Percentiles rank a stretch among this genome's conserved stretches.
These are phyloP conservation scores for Amblyjoppa proteus DNA, from an alignment of 2,888 invertebrate genomes.

Conservation along the genomic window DNA sequence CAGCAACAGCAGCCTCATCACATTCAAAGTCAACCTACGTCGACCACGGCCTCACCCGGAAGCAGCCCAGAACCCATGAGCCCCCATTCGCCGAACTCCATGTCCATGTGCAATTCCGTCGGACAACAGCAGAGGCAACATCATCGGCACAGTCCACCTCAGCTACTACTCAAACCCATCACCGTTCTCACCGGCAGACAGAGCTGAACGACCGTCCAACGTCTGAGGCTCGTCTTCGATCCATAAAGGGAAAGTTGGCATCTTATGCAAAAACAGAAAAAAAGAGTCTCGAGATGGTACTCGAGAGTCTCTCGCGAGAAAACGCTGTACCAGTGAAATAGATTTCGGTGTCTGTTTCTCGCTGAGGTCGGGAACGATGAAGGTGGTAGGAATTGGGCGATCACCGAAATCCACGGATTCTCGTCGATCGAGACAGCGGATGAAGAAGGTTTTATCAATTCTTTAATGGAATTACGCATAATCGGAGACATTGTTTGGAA, in stretches of 20 bases:
- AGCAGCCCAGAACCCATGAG: conserved; percentile 86
- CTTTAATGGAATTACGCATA: not conserved
- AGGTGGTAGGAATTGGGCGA: not conserved
- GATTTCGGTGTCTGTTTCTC: conserved; percentile 21
- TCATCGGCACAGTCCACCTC: conserved; percentile 82
- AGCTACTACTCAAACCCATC: conserved; percentile 82
- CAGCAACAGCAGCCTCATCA: conserved; percentile 68
- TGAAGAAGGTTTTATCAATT: not conserved
- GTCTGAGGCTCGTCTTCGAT: conserved; percentile 17
- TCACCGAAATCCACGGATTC: not conserved
- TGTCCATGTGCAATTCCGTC: conserved; percentile 85
- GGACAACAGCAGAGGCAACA: conserved; percentile 81
- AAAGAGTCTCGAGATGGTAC: conserved; percentile 58
- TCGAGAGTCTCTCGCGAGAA: conserved; percentile 43
- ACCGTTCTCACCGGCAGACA: conserved; percentile 82
- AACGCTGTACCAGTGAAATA: conserved; percentile 47
- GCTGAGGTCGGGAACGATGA: not conserved
- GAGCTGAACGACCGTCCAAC: conserved; percentile 76
- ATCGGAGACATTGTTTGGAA: not conserved
- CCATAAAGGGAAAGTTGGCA: conserved; percentile 4
- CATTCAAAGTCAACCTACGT: conserved; percentile 76
- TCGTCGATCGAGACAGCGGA: conserved; percentile 3
- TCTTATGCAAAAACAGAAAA: not conserved
- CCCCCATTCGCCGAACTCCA: conserved; percentile 82
- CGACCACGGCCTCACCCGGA: conserved; percentile 83